Evolutionary conservation across 2,113 vertebrate genomes (phyloP).

Genomic region (Ochotona curzoniae): DNA sequence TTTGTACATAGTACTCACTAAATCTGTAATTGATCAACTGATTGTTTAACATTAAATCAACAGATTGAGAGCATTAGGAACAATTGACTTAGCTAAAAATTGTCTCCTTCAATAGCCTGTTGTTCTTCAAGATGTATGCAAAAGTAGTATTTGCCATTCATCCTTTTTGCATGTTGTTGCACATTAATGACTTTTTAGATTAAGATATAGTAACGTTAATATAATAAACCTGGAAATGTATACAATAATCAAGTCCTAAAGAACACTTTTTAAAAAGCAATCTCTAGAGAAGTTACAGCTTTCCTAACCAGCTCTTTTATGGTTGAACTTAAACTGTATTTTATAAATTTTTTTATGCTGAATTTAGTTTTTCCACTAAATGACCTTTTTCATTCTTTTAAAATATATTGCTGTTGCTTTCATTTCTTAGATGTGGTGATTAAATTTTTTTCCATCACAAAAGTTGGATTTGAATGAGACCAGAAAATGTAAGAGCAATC

Average conservation of each 20-base stretch:
- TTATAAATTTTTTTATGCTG: background rate
- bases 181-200: conserved; percentile 8
- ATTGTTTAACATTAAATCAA: conserved; percentile 17
- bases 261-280: conserved; percentile 11
- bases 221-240: background rate
- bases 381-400: conserved; percentile 1
- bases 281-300: background rate
- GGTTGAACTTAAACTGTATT: background rate
- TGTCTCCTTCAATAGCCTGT: background rate
- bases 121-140: conserved; percentile 19
- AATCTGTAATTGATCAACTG: conserved; percentile 2
- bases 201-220: background rate
- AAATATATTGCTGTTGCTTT: background rate
- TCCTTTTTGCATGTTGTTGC: background rate
- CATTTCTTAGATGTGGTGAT: conserved; percentile 3
- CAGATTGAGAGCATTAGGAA: conserved; percentile 17
- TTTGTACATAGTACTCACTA: background rate
- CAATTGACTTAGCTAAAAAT: conserved; percentile 5
- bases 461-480: background rate
- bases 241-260: conserved; percentile 1
- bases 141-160: conserved; percentile 31
- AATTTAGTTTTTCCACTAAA: conserved; percentile 3
- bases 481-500: background rate
- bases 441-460: conserved; percentile 8
- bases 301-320: background rate